Evolutionary conservation across 2,797 vertebrate species (phyloP).

Genomic region (Peromyscus aztecus): DNA sequence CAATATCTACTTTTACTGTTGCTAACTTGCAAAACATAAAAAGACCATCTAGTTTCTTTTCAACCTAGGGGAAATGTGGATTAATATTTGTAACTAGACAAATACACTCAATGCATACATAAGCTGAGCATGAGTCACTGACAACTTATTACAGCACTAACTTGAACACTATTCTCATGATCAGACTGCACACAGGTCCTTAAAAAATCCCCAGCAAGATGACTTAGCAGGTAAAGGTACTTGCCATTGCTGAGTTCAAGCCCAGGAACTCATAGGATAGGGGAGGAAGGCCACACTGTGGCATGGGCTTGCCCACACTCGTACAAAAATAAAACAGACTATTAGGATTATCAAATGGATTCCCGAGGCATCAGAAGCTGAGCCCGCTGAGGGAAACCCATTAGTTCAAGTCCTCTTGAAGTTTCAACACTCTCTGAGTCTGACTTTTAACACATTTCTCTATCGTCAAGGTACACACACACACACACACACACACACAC

Average conservation of each 20-base stretch:
- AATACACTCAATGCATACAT: conserved; percentile 42
- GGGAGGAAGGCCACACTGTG: background rate
- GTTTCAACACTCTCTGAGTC: background rate
- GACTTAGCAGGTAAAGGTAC: background rate
- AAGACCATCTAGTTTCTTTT: conserved; percentile 34
- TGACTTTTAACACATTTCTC: background rate
- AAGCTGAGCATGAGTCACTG: background rate
- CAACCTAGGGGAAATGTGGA: conserved; percentile 22
- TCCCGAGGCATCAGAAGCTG: background rate
- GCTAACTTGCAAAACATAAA: conserved; percentile 19
- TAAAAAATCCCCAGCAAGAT: background rate
- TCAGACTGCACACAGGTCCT: background rate
- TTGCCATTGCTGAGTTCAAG: background rate
- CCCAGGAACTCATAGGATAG: background rate
- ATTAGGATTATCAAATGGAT: background rate
- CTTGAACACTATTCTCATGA: background rate
- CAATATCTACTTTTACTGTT: background rate
- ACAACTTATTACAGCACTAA: background rate
- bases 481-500: no score
- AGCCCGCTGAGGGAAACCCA: background rate
- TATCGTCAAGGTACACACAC: background rate
- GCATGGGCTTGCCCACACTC: background rate
- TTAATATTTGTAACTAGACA: conserved; percentile 41
- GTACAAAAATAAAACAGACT: background rate
- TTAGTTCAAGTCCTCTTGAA: background rate